Percentiles rank a stretch among this genome's conserved stretches.
Conservation (phyloP, 2,113 vertebrate species). For the Alces alces region DNA sequence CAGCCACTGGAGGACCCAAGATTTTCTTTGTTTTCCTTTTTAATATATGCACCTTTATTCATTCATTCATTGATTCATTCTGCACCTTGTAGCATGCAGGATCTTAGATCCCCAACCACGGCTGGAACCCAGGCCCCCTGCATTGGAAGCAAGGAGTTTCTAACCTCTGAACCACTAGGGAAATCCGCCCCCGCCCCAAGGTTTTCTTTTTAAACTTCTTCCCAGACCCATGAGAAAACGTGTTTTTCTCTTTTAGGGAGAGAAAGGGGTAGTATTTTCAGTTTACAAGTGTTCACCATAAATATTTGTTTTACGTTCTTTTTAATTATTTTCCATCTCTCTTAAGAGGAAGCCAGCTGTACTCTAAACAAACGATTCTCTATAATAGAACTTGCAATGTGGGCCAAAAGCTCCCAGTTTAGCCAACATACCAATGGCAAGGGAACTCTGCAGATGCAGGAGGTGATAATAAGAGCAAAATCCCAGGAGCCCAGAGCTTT, state of each 20-base stretch:
- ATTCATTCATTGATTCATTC: neutral
- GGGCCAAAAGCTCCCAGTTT: neutral
- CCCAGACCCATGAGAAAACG: neutral
- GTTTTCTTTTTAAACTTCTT: neutral
- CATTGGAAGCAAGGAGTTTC: neutral
- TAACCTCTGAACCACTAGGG: neutral
- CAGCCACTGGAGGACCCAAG: neutral
- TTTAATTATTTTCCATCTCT: neutral
- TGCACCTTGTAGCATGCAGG: neutral
- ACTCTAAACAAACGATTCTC: neutral
- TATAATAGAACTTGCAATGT: neutral
- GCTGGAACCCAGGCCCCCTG: neutral
- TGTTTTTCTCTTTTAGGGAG: neutral
- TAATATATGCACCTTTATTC: neutral
- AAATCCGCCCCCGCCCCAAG: neutral
- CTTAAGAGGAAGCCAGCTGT: neutral
- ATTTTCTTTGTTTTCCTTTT: neutral
- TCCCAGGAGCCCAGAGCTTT: neutral
- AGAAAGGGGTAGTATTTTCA: neutral
- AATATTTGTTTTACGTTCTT: neutral
- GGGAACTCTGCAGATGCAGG: neutral
- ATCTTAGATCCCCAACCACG: neutral
- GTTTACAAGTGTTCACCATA: neutral
- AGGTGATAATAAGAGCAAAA: constrained; percentile 79
- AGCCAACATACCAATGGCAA: neutral